phyloP scores from a whole-genome alignment of 2,113 vertebrate genomes.

The Platycercus adscitus region DNA sequence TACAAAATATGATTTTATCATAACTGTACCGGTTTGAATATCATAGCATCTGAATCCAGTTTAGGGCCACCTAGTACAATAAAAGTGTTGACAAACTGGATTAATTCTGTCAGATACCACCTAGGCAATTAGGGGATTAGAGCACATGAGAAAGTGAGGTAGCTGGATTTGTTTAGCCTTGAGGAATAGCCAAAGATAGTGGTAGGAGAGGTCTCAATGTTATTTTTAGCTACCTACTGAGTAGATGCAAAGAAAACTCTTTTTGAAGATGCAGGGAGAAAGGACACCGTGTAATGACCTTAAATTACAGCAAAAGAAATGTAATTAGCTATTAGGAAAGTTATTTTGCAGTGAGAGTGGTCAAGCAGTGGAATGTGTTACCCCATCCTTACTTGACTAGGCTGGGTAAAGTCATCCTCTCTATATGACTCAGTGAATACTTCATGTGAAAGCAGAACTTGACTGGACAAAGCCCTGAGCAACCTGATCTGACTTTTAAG shows the following conservation, averaged over 20 bases:
- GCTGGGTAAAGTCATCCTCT: not conserved
- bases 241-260: not conserved
- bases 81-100: not conserved
- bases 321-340: not conserved
- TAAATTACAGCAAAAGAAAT: not conserved
- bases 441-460: not conserved
- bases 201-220: not conserved
- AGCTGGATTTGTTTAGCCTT: not conserved
- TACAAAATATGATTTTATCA: not conserved
- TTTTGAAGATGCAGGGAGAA: not conserved
- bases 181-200: not conserved
- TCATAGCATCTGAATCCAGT: not conserved
- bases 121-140: too few species aligned
- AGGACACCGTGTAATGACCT: not conserved
- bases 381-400: not conserved
- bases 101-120: not conserved
- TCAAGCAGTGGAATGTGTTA: not conserved
- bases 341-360: not conserved
- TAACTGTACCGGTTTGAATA: not conserved
- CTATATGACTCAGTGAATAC: not conserved
- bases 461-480: not conserved
- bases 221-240: not conserved
- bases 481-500: not conserved
- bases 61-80: not conserved
- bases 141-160: not conserved